A percentile compares a stretch with the other conserved stretches of the same genome.
Evolutionary conservation across 2,113 vertebrate species (phyloP).

Genomic region (Sinocyclocheilus anophthalmus): DNA sequence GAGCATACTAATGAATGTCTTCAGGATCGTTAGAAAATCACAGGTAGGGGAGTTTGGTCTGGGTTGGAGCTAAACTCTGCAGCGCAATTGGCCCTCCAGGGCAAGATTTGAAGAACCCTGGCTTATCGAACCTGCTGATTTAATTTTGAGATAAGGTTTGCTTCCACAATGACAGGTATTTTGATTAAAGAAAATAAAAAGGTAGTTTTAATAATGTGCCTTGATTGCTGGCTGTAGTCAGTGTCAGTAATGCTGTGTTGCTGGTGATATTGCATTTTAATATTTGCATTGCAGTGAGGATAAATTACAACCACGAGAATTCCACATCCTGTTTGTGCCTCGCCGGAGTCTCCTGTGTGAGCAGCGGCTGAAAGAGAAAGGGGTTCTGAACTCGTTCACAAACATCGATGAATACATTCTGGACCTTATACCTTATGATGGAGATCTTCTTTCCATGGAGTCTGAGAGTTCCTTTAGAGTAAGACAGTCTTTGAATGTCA

Average conservation of each 20-base stretch:
- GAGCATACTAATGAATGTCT: too few relatives aligned
- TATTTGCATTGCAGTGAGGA: constrained; percentile 80
- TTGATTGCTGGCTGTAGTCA: neutral
- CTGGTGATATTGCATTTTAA: neutral
- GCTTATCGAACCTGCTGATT: neutral
- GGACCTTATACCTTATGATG: constrained; percentile 93
- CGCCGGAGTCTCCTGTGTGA: constrained; percentile 93
- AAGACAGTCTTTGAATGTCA: constrained; percentile 39
- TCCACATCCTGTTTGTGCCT: constrained; percentile 95
- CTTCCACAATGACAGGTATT: neutral
- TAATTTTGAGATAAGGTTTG: neutral
- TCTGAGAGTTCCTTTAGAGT: constrained; percentile 93
- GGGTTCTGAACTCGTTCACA: constrained; percentile 87
- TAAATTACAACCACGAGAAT: constrained; percentile 85
- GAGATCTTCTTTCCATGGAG: constrained; percentile 97
- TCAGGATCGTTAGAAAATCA: too few relatives aligned
- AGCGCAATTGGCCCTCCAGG: too few relatives aligned
- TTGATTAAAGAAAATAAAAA: neutral
- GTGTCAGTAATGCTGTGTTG: neutral
- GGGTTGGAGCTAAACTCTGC: too few relatives aligned
- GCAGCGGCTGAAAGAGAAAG: constrained; percentile 92
- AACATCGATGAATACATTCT: constrained; percentile 93
- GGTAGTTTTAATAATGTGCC: neutral
- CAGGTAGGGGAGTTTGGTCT: too few relatives aligned
- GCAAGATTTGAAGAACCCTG: too few relatives aligned